phyloP scores from a whole-genome alignment of 2,113 vertebrate genomes.

The Sylvilagus bachmani region DNA sequence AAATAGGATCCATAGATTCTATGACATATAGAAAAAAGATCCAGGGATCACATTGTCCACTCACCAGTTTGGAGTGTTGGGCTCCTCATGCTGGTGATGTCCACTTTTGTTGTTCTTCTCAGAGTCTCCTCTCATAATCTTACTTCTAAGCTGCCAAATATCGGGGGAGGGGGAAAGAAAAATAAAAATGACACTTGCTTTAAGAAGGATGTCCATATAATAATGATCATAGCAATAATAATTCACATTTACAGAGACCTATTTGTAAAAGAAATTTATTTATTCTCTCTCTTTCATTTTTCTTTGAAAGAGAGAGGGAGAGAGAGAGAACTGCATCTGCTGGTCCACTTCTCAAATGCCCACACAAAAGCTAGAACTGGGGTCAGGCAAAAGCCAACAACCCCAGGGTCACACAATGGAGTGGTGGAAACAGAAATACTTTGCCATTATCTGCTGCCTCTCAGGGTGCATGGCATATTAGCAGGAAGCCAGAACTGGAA shows the following conservation, averaged over 20 bases:
- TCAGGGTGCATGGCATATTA: too few species aligned
- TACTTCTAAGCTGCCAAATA: not conserved
- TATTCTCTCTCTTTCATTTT: too few species aligned
- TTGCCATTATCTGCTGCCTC: too few species aligned
- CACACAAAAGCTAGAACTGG: too few species aligned
- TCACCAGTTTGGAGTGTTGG: constrained; percentile 71
- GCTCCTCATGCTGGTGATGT: constrained; percentile 73
- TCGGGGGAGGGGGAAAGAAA: not conserved
- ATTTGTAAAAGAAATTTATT: too few species aligned
- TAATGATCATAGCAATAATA: not conserved
- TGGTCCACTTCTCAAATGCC: too few species aligned
- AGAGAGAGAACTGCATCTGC: too few species aligned
- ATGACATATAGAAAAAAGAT: not conserved
- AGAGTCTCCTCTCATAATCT: constrained; percentile 50
- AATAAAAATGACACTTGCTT: not conserved
- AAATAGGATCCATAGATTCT: not conserved
- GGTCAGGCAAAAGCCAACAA: too few species aligned
- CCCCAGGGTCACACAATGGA: too few species aligned
- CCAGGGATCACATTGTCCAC: not conserved
- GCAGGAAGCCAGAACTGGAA: too few species aligned
- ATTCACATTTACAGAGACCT: not conserved
- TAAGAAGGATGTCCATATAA: not conserved
- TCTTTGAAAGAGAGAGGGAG: too few species aligned
- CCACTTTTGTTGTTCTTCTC: not conserved
- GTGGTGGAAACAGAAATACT: too few species aligned